Evolutionary conservation across 2,113 vertebrate genomes (phyloP).

Genomic region (Sturnus vulgaris): DNA sequence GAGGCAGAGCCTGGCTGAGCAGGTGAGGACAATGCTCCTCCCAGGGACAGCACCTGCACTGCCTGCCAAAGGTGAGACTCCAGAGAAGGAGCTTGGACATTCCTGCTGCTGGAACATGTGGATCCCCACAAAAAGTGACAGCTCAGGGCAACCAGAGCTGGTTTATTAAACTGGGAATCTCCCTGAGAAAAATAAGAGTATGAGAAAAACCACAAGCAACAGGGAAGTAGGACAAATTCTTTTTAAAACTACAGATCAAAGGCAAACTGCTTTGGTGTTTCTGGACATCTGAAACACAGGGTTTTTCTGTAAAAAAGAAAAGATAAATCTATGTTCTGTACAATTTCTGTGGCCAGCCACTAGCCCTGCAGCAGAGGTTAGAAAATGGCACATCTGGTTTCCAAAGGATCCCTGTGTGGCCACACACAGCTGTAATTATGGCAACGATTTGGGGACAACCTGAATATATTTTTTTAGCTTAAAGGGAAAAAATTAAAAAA

Average conservation of each 20-base stretch:
- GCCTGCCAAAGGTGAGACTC: background rate
- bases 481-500: too few relatives aligned
- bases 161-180: background rate
- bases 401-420: background rate
- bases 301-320: background rate
- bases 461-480: background rate
- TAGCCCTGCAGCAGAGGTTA: background rate
- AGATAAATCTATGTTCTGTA: background rate
- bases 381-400: background rate
- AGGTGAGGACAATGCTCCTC: background rate
- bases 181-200: rapidly evolving
- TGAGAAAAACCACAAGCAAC: background rate
- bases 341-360: background rate
- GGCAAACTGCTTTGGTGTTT: background rate
- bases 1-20: background rate
- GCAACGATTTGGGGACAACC: background rate
- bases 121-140: background rate
- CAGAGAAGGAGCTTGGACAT: background rate
- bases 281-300: background rate
- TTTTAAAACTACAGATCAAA: background rate
- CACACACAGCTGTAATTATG: background rate
- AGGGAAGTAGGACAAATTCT: background rate
- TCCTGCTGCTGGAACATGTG: background rate
- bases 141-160: background rate
- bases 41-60: background rate